A percentile compares a stretch with the other conserved stretches of the same genome.
phyloP scores from a whole-genome alignment of 2,113 vertebrate species.

The Hylia prasina region DNA sequence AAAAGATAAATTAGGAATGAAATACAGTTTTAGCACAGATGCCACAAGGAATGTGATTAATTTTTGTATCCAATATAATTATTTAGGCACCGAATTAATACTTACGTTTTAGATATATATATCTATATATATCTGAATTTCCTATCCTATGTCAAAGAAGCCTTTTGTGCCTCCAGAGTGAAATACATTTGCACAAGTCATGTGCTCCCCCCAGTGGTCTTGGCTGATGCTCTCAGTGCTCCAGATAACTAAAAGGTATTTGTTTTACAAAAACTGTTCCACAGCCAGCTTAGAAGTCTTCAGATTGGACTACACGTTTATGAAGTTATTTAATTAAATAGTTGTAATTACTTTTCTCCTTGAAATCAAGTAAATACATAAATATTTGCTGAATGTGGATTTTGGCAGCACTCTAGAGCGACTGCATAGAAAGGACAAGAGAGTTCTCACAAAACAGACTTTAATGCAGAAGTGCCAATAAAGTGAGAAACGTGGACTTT shows the following conservation, averaged over 20 bases:
- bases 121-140: background rate
- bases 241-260: background rate
- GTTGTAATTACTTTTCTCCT: background rate
- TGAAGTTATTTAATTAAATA: background rate
- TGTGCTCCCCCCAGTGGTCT: background rate
- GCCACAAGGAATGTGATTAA: fast-evolving
- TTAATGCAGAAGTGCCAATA: background rate
- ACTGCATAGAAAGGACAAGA: background rate
- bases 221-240: background rate
- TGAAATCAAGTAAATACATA: background rate
- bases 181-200: background rate
- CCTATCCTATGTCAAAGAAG: too few relatives aligned
- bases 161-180: fast-evolving
- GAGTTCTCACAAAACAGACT: background rate
- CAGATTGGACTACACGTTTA: background rate
- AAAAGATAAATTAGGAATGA: background rate
- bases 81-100: background rate
- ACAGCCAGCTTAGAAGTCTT: background rate
- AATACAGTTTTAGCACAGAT: background rate
- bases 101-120: background rate
- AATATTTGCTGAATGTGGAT: background rate
- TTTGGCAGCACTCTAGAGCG: background rate
- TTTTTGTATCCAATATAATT: background rate
- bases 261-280: background rate
- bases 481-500: background rate